Conservation (phyloP, 2,113 vertebrate genomes). For the Mobula birostris region DNA sequence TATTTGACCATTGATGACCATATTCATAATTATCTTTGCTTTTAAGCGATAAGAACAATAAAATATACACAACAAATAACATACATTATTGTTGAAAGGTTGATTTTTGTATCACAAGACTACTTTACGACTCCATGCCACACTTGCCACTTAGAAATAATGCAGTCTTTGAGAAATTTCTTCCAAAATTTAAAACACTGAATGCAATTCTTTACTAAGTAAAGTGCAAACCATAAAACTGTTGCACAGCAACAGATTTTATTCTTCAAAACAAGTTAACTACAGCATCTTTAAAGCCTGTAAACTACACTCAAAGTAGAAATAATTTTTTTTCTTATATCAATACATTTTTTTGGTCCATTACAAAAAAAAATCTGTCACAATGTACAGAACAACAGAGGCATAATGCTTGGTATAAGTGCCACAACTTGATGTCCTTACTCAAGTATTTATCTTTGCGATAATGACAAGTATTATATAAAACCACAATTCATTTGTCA, state of each 20-base stretch:
- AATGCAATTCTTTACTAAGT: constrained; percentile 49
- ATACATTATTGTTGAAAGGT: constrained; percentile 35
- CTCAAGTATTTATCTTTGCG: constrained; percentile 52
- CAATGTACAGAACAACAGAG: constrained; percentile 41
- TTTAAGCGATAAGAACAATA: constrained; percentile 55
- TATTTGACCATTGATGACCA: constrained; percentile 59
- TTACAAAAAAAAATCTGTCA: constrained; percentile 56
- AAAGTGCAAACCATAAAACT: constrained; percentile 60
- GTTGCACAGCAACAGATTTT: constrained; percentile 61
- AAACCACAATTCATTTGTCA: constrained; percentile 65
- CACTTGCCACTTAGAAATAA: constrained; percentile 38
- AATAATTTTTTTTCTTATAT: constrained; percentile 53
- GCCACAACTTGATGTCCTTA: constrained; percentile 57
- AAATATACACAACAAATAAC: constrained; percentile 40
- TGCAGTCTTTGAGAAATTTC: constrained; percentile 30
- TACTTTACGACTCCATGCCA: constrained; percentile 30
- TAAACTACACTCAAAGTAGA: constrained; percentile 56
- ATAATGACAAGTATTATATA: constrained; percentile 56
- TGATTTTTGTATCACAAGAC: constrained; percentile 31
- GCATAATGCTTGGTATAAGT: constrained; percentile 60
- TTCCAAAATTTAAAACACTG: constrained; percentile 47
- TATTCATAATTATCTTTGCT: constrained; percentile 56
- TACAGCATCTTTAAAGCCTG: constrained; percentile 51
- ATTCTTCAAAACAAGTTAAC: constrained; percentile 53
- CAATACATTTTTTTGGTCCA: constrained; percentile 64